Percentiles rank a stretch among this genome's conserved stretches.
These are phyloP conservation scores for Poecilia latipinna DNA, from an alignment of 2,113 vertebrate species.

Conservation along the genomic window DNA sequence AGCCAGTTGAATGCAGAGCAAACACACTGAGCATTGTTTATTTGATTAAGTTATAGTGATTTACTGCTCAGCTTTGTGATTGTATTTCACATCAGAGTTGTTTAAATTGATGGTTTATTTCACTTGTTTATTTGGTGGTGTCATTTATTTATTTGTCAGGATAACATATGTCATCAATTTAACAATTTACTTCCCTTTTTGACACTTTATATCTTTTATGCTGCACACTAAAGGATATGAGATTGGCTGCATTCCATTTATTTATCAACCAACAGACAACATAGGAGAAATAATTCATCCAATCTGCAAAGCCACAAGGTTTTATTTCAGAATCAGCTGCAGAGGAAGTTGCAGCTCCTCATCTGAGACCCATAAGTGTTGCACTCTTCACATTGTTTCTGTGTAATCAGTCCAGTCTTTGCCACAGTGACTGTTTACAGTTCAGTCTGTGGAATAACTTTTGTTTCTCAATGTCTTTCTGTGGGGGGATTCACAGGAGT, in stretches of 20 bases:
- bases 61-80: background rate
- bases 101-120: background rate
- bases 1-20: background rate
- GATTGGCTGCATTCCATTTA: background rate
- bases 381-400: conserved; percentile 7
- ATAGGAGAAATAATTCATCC: background rate
- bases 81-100: background rate
- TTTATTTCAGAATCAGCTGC: conserved; percentile 53
- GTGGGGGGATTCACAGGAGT: conserved; percentile 34
- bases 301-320: background rate
- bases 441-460: conserved; percentile 24
- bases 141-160: too few species aligned
- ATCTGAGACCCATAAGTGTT: background rate
- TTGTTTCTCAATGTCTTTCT: conserved; percentile 36
- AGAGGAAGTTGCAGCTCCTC: conserved; percentile 19
- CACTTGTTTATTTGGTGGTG: background rate
- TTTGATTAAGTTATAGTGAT: background rate
- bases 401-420: background rate
- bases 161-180: background rate
- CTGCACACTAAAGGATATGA: background rate
- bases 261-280: background rate
- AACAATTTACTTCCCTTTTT: background rate
- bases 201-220: too few species aligned
- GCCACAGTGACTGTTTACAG: background rate
- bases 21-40: background rate